Evolutionary conservation across 1,140 invertebrate species (phyloP).

Genomic region (Listronotus oregonensis): DNA sequence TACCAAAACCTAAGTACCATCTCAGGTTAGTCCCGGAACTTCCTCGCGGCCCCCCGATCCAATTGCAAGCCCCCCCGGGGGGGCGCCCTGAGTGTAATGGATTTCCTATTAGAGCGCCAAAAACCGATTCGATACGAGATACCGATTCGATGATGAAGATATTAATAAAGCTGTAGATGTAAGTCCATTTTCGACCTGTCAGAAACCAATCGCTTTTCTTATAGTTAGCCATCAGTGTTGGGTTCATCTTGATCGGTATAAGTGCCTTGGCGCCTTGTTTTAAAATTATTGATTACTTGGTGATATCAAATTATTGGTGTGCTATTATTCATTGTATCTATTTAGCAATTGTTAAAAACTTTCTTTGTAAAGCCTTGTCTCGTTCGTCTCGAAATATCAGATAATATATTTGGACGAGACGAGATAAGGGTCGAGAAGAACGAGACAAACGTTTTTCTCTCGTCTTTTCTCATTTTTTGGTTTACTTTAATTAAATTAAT

Average conservation of each 20-base stretch:
- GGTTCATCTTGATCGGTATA: constrained; percentile 2
- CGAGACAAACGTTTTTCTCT: too few relatives aligned
- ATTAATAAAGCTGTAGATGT: constrained; percentile 41
- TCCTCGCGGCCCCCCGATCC: constrained; percentile 32
- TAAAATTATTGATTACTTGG: too few relatives aligned
- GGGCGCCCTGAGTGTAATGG: constrained; percentile 44
- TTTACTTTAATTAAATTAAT: too few relatives aligned
- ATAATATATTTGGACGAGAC: too few relatives aligned
- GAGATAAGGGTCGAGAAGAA: too few relatives aligned
- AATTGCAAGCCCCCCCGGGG: constrained; percentile 39
- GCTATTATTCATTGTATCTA: too few relatives aligned
- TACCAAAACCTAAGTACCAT: too few relatives aligned
- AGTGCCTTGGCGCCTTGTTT: constrained; percentile 18
- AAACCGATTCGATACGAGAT: constrained; percentile 33
- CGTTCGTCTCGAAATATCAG: too few relatives aligned
- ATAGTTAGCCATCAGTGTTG: not conserved
- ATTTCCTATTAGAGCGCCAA: constrained; percentile 41
- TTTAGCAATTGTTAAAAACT: too few relatives aligned
- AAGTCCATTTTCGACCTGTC: constrained; percentile 25
- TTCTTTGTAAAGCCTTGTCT: too few relatives aligned
- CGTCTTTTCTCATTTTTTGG: too few relatives aligned
- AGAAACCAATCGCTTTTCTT: constrained; percentile 30
- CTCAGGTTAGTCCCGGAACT: not conserved
- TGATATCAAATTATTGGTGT: too few relatives aligned
- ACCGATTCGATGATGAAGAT: constrained; percentile 32